phyloP scores from a whole-genome alignment of 2,797 vertebrate genomes.

The Cercopithecus petaurista region DNA sequence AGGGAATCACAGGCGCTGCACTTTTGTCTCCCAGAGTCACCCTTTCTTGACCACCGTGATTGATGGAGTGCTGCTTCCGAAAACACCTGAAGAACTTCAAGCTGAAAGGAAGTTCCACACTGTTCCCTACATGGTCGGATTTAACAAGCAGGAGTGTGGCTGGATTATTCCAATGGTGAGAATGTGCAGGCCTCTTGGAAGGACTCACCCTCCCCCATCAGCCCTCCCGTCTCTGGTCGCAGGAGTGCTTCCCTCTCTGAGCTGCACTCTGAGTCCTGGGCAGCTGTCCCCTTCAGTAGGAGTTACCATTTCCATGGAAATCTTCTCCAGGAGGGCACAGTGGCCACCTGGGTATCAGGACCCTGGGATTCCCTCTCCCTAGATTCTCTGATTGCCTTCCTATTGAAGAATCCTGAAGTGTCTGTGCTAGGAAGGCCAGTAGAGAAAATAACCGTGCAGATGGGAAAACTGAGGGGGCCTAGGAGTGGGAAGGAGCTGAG shows the following conservation, averaged over 20 bases:
- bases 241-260: not conserved
- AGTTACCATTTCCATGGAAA: not conserved
- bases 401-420: not conserved
- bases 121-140: not conserved
- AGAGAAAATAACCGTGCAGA: not conserved
- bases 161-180: constrained; percentile 48
- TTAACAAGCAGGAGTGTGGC: constrained; percentile 32
- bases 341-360: no score
- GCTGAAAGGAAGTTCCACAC: not conserved
- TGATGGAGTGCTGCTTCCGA: constrained; percentile 28
- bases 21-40: not conserved
- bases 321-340: not conserved
- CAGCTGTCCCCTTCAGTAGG: no score
- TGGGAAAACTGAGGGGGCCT: not conserved
- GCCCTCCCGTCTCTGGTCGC: not conserved
- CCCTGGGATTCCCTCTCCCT: fast-evolving
- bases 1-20: fast-evolving
- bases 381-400: not conserved
- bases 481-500: not conserved
- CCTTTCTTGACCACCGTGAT: not conserved
- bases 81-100: not conserved
- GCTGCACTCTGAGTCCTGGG: fast-evolving
- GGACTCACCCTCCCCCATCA: fast-evolving
- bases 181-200: fast-evolving
- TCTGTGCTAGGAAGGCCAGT: fast-evolving